Base-by-base conservation (phyloP, 2,797 vertebrate species). In the Tokudaia tokunoshimensis region DNA sequence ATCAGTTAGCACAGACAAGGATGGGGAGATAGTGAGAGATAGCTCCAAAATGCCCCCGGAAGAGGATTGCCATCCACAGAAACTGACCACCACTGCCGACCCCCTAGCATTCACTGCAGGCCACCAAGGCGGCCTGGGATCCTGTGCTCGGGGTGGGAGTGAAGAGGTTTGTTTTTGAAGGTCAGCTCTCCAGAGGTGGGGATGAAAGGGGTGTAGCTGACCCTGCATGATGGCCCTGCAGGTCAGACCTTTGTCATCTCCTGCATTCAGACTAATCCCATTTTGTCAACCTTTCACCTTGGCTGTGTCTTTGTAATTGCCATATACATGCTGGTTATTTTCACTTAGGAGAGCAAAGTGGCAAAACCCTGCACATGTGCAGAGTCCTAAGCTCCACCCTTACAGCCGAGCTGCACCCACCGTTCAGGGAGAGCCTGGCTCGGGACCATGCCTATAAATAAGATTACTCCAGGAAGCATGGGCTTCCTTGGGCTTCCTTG, bases 381-480 rank as follows among this genome's bases (percentile, higher is more conserved):
- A 6, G 24, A 15, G 24, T 6, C 3, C 1, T n/a, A 63, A 44
- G 67, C 57, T 92, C 88, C 80, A 37, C 47, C 80, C 76, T 61
- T 4, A 0, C 17, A 13, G 31, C 76, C 22, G 29, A 47, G 59
- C 84, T 20, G 78, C 47, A n/a, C 75, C 6, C 52, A 47, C 75
- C 4, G 15, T 72, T 84, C 80, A 34, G 52, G 83, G 95, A 83
- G 67, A 79, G 4, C 0, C 76, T 52, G 76, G 91, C 41, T 3
- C 37, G 75, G 57, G 9, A 20, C 70, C 65, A 2, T 37, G 15
- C 47, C 97, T 96, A 92, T 96, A 96, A 97, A 96, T 95, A 96
- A 84, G 55, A 63, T 41, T 37, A 74, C 89, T n/a, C 81, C 90
- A 82, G 97, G 94, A 97, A 97, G 85, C 52, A 52, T 12, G 50